A percentile compares a stretch with the other conserved stretches of the same genome.
Conservation (phyloP, 1,140 invertebrate species). For the Bicyclus anynana region DNA sequence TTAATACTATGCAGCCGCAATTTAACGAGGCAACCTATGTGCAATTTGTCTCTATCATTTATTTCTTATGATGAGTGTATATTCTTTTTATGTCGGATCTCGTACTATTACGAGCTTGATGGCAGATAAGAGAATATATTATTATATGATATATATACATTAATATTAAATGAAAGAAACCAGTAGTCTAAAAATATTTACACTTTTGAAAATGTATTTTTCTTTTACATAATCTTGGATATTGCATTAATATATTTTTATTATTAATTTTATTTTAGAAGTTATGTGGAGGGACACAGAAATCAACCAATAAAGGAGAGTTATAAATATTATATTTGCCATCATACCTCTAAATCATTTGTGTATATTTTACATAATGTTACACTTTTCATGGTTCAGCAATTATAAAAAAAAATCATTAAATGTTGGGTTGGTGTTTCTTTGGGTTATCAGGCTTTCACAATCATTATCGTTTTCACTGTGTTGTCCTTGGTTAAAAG, state of each 20-base stretch:
- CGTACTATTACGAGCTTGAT: too few species aligned
- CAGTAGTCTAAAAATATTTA: too few species aligned
- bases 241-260: not conserved
- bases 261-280: not conserved
- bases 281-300: not conserved
- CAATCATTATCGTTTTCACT: not conserved
- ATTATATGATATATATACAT: too few species aligned
- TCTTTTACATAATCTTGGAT: not conserved
- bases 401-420: too few species aligned
- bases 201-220: too few species aligned
- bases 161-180: too few species aligned
- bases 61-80: too few species aligned
- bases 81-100: too few species aligned
- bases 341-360: not conserved
- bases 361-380: not conserved
- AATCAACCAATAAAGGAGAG: not conserved
- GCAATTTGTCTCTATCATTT: too few species aligned
- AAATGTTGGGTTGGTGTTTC: not conserved
- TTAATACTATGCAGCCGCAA: too few species aligned
- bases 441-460: not conserved
- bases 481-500: not conserved
- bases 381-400: not conserved
- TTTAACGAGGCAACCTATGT: too few species aligned
- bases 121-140: too few species aligned
- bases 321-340: not conserved